These are phyloP conservation scores for Drosophila pullipes DNA, from an alignment of 2,888 invertebrate genomes.

Conservation along the genomic window DNA sequence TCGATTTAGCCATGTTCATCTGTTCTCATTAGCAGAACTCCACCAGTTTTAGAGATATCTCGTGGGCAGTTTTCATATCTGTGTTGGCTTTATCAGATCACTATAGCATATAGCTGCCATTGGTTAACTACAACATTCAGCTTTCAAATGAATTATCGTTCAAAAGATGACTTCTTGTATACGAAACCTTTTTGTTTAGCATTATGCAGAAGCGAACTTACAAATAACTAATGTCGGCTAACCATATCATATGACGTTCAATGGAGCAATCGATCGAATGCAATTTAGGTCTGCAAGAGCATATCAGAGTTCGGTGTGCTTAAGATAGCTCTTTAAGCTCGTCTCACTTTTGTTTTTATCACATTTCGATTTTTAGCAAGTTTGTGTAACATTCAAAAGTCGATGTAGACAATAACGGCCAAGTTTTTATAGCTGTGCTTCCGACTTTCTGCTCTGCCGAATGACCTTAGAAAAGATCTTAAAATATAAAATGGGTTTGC, in stretches of 20 bases:
- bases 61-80: background rate
- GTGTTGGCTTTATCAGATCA: background rate
- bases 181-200: background rate
- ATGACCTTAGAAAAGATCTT: background rate
- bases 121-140: background rate
- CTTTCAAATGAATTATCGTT: too few relatives aligned
- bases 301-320: background rate
- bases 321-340: background rate
- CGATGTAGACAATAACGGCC: background rate
- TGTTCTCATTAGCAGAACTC: background rate
- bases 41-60: background rate
- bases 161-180: too few relatives aligned
- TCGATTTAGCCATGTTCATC: background rate
- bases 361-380: background rate
- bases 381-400: background rate
- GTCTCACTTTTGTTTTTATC: background rate
- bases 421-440: background rate
- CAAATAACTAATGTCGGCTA: background rate
- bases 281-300: background rate
- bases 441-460: background rate
- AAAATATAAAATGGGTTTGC: background rate
- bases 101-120: background rate
- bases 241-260: too few relatives aligned
- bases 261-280: background rate
- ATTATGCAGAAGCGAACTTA: background rate